A percentile compares a stretch with the other conserved stretches of the same genome.
Conservation (phyloP, 2,888 invertebrate species). For the Bombylius major region DNA sequence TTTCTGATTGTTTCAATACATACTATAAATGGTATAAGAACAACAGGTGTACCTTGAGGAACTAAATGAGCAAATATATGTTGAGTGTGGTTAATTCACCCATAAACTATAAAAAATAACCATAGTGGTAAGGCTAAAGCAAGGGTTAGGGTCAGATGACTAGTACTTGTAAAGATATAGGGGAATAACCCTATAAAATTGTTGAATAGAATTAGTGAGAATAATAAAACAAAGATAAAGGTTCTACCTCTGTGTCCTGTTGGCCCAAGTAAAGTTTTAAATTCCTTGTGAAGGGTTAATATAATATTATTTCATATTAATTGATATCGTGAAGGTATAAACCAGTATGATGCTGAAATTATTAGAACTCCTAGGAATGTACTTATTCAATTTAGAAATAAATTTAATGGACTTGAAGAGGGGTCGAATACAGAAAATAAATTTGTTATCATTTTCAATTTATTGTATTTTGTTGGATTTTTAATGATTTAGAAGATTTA, state of each 20-base stretch:
- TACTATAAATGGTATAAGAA: constrained; percentile 59
- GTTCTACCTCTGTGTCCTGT: constrained; percentile 39
- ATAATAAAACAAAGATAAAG: constrained; percentile 45
- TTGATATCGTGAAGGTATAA: constrained; percentile 41
- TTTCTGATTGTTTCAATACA: constrained; percentile 63
- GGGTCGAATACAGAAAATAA: constrained; percentile 58
- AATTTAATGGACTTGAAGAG: constrained; percentile 38
- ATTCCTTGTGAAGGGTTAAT: constrained; percentile 41
- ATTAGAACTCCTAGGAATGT: constrained; percentile 40
- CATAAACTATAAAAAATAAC: constrained; percentile 51
- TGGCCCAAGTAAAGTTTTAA: constrained; percentile 42
- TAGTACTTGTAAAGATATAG: constrained; percentile 56
- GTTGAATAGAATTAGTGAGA: constrained; percentile 48
- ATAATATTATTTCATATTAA: constrained; percentile 40
- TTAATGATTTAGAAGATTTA: constrained; percentile 25
- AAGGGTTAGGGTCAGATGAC: constrained; percentile 48
- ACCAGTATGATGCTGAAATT: constrained; percentile 42
- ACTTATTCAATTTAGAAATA: constrained; percentile 49
- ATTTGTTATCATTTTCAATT: constrained; percentile 53
- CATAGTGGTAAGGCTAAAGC: constrained; percentile 49
- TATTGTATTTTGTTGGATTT: constrained; percentile 25
- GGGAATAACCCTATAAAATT: constrained; percentile 58
- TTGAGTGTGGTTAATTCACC: constrained; percentile 48
- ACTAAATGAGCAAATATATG: constrained; percentile 56
- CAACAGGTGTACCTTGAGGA: constrained; percentile 49